These are phyloP conservation scores for Drosophila repletoides DNA, from an alignment of 1,140 invertebrate genomes.

Conservation along the genomic window DNA sequence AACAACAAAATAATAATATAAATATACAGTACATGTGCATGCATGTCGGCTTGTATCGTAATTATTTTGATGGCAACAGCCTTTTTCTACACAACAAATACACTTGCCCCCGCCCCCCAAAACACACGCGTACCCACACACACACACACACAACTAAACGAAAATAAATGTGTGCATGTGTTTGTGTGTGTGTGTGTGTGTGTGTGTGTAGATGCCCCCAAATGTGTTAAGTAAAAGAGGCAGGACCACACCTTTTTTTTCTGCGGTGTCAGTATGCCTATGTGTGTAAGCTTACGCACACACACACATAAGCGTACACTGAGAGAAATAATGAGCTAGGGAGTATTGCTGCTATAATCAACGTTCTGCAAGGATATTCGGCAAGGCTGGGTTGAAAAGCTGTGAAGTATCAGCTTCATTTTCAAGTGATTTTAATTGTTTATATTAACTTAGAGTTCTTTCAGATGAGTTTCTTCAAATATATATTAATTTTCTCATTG, in stretches of 20 bases:
- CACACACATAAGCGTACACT: no score
- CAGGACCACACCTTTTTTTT: conserved; percentile 64
- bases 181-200: conserved; percentile 9
- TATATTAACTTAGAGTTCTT: no score
- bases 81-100: conserved; percentile 44
- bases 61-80: conserved; percentile 77
- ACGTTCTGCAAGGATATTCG: no score
- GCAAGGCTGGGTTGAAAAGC: no score
- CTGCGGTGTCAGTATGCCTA: background rate
- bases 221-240: conserved; percentile 66
- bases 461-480: no score
- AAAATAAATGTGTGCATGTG: background rate
- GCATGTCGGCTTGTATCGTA: conserved; percentile 73
- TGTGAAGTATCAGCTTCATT: no score
- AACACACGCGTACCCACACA: conserved; percentile 2
- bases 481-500: no score
- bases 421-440: no score
- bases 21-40: conserved; percentile 47
- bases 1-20: conserved; percentile 9
- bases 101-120: no score
- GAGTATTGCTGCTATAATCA: no score
- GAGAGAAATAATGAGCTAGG: no score
- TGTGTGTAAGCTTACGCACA: conserved; percentile 1
- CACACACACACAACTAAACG: background rate
- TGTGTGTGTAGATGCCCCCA: conserved; percentile 22